Percentiles rank a stretch among this genome's conserved stretches.
Conservation (phyloP, 2,797 vertebrate genomes). For the Austrolebias charrua region DNA sequence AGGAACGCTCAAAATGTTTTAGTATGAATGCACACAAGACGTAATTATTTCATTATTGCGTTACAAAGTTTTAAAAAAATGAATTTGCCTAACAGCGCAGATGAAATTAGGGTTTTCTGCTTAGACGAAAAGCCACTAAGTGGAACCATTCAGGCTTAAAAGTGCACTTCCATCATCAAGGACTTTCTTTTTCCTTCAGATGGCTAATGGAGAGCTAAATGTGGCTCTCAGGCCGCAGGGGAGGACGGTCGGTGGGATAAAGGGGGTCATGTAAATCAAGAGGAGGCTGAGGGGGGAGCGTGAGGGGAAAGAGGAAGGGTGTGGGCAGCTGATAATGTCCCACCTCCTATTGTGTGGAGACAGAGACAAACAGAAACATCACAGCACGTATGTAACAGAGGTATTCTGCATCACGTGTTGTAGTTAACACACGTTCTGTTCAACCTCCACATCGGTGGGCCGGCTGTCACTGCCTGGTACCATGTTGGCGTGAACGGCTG, state of each 20-base stretch:
- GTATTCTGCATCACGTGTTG: conserved; percentile 20
- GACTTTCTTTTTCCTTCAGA: conserved; percentile 24
- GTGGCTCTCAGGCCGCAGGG: conserved; percentile 56
- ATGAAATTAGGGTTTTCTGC: conserved; percentile 12
- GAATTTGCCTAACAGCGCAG: conserved; percentile 5
- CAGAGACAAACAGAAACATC: conserved; percentile 48
- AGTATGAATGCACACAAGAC: conserved; percentile 9
- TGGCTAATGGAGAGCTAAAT: conserved; percentile 72
- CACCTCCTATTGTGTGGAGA: conserved; percentile 62
- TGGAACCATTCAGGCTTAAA: conserved; percentile 22
- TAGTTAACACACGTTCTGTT: conserved; percentile 8
- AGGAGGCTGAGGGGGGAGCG: conserved; percentile 23
- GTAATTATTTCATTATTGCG: conserved; percentile 8
- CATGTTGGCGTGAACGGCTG: conserved; percentile 17
- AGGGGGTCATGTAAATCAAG: conserved; percentile 63
- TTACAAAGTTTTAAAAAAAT: conserved; percentile 9
- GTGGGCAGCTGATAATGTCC: conserved; percentile 58
- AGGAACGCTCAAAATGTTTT: conserved; percentile 39
- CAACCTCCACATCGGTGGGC: not conserved
- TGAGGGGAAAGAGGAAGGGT: conserved; percentile 54
- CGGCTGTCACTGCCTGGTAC: conserved; percentile 50
- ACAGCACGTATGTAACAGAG: conserved; percentile 31
- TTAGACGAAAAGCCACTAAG: conserved; percentile 36
- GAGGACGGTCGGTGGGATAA: conserved; percentile 55
- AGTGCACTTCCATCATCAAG: conserved; percentile 53